Evolutionary conservation across 2,888 invertebrate species (phyloP).

Genomic region (Lasiommata megera): DNA sequence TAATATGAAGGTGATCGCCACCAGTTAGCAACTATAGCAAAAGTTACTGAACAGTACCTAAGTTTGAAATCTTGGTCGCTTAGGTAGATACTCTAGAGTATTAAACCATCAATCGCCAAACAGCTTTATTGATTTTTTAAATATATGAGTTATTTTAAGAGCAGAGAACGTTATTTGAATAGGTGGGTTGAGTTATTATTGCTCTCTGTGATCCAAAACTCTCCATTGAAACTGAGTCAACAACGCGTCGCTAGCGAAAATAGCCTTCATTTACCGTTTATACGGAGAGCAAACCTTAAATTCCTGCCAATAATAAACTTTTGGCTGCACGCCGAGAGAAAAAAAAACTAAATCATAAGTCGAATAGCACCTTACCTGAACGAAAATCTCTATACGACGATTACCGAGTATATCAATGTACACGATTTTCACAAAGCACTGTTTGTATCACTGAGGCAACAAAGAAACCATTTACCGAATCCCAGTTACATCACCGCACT

Average conservation of each 20-base stretch:
- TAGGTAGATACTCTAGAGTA: too few relatives aligned
- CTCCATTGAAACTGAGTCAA: neutral
- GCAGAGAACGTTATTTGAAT: too few relatives aligned
- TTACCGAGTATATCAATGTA: neutral
- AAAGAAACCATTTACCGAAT: constrained; percentile 57
- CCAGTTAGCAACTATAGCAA: too few relatives aligned
- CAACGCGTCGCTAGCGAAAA: constrained; percentile 43
- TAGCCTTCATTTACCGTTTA: constrained; percentile 49
- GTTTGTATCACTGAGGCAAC: constrained; percentile 52
- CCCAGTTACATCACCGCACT: constrained; percentile 66
- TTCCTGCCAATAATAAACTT: constrained; percentile 65
- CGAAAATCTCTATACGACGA: neutral
- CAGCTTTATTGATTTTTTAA: too few relatives aligned
- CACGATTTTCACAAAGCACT: constrained; percentile 50
- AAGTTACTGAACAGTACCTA: too few relatives aligned
- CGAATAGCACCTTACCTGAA: constrained; percentile 21
- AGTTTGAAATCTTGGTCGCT: too few relatives aligned
- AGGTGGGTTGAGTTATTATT: neutral
- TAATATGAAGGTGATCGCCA: too few relatives aligned
- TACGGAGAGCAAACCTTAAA: constrained; percentile 56
- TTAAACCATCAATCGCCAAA: too few relatives aligned
- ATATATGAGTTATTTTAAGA: too few relatives aligned
- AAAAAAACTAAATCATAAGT: constrained; percentile 44
- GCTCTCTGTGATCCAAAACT: neutral
- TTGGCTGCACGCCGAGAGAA: constrained; percentile 60